Evolutionary conservation across 2,113 vertebrate species (phyloP).

Genomic region (Helogale parvula): DNA sequence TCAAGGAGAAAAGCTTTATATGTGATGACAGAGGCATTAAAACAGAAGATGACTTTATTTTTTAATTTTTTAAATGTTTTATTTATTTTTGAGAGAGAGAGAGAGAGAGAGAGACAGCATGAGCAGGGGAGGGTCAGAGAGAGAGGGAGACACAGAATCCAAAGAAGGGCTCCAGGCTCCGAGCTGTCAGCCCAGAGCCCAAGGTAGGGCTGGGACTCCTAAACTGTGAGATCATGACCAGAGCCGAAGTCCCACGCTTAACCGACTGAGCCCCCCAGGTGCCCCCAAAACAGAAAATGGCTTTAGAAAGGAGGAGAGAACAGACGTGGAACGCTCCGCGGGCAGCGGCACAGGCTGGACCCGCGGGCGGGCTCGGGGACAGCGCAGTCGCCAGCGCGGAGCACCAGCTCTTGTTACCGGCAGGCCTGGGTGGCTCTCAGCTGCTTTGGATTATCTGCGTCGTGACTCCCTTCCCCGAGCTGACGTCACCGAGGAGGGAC

Average conservation of each 20-base stretch:
- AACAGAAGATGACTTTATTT: background rate
- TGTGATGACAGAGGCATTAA: too few species aligned
- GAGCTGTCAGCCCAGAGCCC: too few species aligned
- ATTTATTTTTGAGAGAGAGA: too few species aligned
- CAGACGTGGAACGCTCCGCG: fast-evolving
- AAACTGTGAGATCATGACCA: too few species aligned
- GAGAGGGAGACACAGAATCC: too few species aligned
- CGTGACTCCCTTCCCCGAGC: background rate
- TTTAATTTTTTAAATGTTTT: too few species aligned
- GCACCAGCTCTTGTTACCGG: fast-evolving
- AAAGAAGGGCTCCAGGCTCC: too few species aligned
- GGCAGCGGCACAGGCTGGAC: fast-evolving
- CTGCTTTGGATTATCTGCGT: background rate
- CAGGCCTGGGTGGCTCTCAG: fast-evolving
- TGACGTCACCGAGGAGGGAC: background rate
- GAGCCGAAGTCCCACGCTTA: too few species aligned
- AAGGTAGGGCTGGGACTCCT: too few species aligned
- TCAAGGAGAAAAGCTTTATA: background rate
- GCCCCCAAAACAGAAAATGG: background rate
- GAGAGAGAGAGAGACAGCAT: too few species aligned
- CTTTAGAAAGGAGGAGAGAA: background rate
- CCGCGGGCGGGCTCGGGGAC: background rate
- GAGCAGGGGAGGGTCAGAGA: too few species aligned
- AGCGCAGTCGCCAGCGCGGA: fast-evolving
- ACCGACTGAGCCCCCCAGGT: too few species aligned